A percentile compares a stretch with the other conserved stretches of the same genome.
Conservation (phyloP, 23 tunicate genomes). For the Phallusia fumigata region DNA sequence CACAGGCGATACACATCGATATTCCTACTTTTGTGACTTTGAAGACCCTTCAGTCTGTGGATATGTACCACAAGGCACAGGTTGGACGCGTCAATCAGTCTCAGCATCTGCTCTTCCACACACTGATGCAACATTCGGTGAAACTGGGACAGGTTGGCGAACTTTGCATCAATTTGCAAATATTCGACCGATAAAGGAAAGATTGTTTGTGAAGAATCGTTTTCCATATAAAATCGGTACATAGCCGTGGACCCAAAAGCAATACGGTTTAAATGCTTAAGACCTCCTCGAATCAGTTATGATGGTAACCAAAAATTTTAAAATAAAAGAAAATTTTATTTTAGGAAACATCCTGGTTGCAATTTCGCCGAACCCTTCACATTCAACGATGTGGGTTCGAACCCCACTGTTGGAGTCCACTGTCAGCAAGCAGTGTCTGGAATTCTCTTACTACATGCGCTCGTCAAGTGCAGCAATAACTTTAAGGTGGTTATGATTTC, state of each 20-base stretch:
- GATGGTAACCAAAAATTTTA: too few relatives aligned
- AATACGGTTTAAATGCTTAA: too few relatives aligned
- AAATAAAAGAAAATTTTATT: too few relatives aligned
- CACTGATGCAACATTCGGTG: neutral
- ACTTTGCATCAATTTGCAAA: too few relatives aligned
- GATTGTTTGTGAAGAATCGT: too few relatives aligned
- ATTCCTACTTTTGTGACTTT: slow-evolving; percentile 6
- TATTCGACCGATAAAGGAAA: too few relatives aligned
- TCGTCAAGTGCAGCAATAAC: neutral
- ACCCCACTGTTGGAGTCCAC: neutral
- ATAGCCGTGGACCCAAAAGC: too few relatives aligned
- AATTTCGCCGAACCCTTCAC: too few relatives aligned
- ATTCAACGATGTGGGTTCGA: neutral
- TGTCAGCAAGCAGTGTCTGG: neutral
- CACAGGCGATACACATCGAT: neutral
- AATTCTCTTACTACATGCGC: neutral
- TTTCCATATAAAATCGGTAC: too few relatives aligned
- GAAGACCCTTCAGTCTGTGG: slow-evolving; percentile 8
- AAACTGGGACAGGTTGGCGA: neutral
- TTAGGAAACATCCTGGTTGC: too few relatives aligned
- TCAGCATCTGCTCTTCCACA: neutral
- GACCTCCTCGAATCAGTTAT: too few relatives aligned
- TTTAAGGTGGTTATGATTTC: too few relatives aligned
- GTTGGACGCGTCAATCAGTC: neutral
- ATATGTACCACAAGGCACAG: neutral